A percentile compares a stretch with the other conserved stretches of the same genome.
These are phyloP conservation scores for Cyclargus thomasi DNA, from an alignment of 1,140 invertebrate genomes.

Conservation along the genomic window DNA sequence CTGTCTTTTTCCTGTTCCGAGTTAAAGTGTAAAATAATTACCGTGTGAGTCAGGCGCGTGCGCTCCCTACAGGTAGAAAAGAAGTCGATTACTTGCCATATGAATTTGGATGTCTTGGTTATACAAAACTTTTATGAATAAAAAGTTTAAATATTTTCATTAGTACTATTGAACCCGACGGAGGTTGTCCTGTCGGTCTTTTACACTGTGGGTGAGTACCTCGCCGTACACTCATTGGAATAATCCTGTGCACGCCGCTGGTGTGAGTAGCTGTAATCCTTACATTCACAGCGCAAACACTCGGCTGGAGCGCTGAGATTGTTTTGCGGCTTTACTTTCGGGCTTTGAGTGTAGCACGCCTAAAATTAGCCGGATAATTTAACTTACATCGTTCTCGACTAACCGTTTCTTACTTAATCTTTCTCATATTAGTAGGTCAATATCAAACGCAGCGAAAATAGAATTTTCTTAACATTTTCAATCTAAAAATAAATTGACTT, in stretches of 20 bases:
- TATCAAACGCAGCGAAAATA: not conserved
- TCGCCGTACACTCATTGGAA: too few relatives aligned
- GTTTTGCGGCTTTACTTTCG: not conserved
- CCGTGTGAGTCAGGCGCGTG: too few relatives aligned
- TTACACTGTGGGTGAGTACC: too few relatives aligned
- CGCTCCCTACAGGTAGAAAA: too few relatives aligned
- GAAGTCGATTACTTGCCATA: too few relatives aligned
- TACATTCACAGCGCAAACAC: not conserved
- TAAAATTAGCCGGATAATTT: not conserved
- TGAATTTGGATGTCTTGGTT: too few relatives aligned
- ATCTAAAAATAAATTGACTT: not conserved
- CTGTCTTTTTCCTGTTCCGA: not conserved
- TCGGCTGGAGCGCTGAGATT: not conserved
- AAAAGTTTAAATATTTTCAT: too few relatives aligned
- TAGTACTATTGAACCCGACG: too few relatives aligned
- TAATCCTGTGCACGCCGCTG: too few relatives aligned
- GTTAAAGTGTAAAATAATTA: conserved; percentile 1
- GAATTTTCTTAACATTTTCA: not conserved
- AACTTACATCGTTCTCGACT: not conserved
- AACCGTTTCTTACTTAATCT: not conserved
- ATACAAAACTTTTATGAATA: too few relatives aligned
- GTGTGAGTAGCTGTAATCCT: not conserved
- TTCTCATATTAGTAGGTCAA: not conserved
- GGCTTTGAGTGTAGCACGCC: not conserved
- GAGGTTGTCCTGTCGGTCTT: too few relatives aligned